These are phyloP conservation scores for Blennius ocellaris DNA, from an alignment of 2,113 vertebrate species.

Conservation along the genomic window DNA sequence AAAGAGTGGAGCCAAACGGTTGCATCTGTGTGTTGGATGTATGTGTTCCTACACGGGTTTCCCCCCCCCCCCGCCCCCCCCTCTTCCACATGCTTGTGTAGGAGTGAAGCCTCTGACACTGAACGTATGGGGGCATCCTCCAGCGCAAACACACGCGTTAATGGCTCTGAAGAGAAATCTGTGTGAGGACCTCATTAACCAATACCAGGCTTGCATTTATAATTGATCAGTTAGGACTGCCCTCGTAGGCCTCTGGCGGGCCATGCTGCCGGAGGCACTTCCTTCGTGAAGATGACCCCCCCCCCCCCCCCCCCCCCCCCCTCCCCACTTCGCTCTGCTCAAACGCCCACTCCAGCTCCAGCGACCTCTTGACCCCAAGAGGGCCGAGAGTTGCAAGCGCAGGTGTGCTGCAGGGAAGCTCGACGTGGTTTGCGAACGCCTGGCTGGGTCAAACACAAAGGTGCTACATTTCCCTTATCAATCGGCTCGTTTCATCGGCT, in stretches of 20 bases:
- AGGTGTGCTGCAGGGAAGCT: conserved; percentile 65
- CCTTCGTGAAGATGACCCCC: conserved; percentile 1
- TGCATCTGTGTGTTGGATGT: conserved; percentile 18
- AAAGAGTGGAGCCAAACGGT: conserved; percentile 20
- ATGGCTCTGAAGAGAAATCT: conserved; percentile 73
- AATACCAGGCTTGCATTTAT: conserved; percentile 68
- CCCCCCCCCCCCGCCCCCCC: no score
- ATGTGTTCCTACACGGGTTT: no score
- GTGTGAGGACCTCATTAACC: conserved; percentile 77
- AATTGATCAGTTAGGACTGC: conserved; percentile 64
- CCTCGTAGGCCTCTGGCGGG: conserved; percentile 35
- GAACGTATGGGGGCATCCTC: conserved; percentile 63
- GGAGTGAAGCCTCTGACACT: conserved; percentile 65
- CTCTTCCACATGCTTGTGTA: conserved; percentile 47
- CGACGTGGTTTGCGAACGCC: not conserved
- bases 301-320: no score
- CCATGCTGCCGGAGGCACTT: conserved; percentile 56
- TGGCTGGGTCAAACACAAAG: not conserved
- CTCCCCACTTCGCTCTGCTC: conserved; percentile 8
- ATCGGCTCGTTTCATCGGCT: conserved; percentile 31
- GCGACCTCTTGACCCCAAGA: conserved; percentile 48
- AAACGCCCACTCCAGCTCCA: conserved; percentile 52
- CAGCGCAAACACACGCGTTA: conserved; percentile 69
- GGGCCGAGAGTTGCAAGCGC: conserved; percentile 30
- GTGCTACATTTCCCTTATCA: conserved; percentile 1